Conservation (phyloP, 2,888 invertebrate genomes). For the Zeuzera pyrina region DNA sequence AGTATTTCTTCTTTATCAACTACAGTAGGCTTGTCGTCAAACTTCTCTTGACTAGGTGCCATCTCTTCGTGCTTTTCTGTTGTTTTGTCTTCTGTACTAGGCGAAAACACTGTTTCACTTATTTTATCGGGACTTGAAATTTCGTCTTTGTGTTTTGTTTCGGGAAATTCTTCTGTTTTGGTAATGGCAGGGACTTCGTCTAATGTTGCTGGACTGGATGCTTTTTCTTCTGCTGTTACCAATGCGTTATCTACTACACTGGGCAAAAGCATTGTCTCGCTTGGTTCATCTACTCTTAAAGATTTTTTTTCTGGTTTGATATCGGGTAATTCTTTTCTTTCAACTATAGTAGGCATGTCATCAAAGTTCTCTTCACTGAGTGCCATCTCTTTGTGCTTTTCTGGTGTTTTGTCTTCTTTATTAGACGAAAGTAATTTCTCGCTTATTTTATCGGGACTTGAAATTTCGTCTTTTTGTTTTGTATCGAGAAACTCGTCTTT, state of each 20-base stretch:
- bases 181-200: background rate
- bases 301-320: background rate
- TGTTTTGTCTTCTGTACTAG: background rate
- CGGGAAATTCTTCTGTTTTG: background rate
- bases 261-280: no score
- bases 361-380: no score
- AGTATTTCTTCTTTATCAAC: background rate
- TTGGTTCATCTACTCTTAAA: no score
- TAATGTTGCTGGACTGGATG: slow-evolving; percentile 6
- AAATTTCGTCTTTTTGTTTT: no score
- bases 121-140: background rate
- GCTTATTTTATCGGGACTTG: background rate
- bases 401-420: background rate
- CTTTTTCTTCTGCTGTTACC: slow-evolving; percentile 8
- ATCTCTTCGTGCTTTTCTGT: background rate
- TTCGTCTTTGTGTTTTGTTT: background rate
- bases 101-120: no score
- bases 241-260: no score
- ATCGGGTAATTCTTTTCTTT: background rate
- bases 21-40: background rate
- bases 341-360: background rate
- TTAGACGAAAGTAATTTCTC: background rate
- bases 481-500: background rate
- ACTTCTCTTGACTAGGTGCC: background rate
- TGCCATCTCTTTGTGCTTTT: background rate